Percentiles rank a stretch among this genome's conserved stretches.
Evolutionary conservation across 1,140 invertebrate genomes (phyloP).

Genomic region (Drosophila bifasciata): DNA sequence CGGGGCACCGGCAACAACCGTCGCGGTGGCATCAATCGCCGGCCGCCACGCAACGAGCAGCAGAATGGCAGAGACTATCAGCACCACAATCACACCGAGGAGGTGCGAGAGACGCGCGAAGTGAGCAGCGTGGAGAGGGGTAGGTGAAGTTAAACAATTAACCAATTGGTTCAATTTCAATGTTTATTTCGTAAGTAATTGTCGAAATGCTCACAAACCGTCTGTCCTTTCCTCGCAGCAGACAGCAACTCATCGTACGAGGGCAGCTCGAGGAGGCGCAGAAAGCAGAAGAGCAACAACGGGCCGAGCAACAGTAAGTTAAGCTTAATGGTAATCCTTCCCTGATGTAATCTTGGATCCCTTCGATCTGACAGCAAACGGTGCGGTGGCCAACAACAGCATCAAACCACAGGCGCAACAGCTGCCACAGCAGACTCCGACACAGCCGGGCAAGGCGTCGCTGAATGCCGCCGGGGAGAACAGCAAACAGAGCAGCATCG

Average conservation of each 20-base stretch:
- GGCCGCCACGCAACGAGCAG: conserved; percentile 74
- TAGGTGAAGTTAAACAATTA: conserved; percentile 57
- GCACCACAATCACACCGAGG: conserved; percentile 79
- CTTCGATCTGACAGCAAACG: conserved; percentile 60
- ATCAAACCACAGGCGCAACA: conserved; percentile 61
- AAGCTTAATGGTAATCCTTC: neutral
- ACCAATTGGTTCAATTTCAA: conserved; percentile 51
- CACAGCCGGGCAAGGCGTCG: conserved; percentile 54
- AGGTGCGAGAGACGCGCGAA: conserved; percentile 78
- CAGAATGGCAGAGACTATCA: conserved; percentile 77
- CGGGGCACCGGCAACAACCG: conserved; percentile 66
- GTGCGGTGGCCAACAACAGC: conserved; percentile 75
- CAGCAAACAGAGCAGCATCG: conserved; percentile 67
- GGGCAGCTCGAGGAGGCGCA: conserved; percentile 78
- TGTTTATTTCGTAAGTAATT: conserved; percentile 12
- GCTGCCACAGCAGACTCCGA: conserved; percentile 40
- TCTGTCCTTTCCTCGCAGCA: conserved; percentile 46
- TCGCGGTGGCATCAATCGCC: conserved; percentile 70
- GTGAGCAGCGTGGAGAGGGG: conserved; percentile 82
- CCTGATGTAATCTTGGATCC: neutral
- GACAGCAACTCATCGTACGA: conserved; percentile 83
- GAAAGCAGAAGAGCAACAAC: conserved; percentile 82
- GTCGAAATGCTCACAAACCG: neutral
- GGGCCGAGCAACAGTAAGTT: conserved; percentile 78
- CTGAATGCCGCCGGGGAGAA: conserved; percentile 63